Evolutionary conservation across 2,113 vertebrate species (phyloP), one percentile per base, ranked within the genome.

Genomic region (Cathartes aura): DNA sequence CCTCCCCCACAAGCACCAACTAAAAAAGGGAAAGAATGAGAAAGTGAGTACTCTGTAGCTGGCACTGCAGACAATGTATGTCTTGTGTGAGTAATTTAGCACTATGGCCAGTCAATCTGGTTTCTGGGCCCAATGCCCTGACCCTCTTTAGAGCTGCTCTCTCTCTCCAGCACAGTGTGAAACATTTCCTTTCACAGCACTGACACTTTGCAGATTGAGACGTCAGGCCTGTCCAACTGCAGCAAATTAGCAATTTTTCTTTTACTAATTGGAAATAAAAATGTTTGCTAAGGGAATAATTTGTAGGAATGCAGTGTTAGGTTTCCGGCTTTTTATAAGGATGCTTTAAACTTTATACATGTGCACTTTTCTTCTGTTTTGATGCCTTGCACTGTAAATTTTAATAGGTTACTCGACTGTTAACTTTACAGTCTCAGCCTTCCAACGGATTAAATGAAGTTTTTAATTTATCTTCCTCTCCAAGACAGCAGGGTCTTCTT

Each of bases 181-280:
- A 99, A 98, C 98, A 87, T 96, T 97, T 95, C 98, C 99, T 99
- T 99, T 99, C 99, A 99, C 94, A 93, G 98, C 91, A 90, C 98
- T 99, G 99, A 99, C 99, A 99, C 98, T 97, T 98, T 85, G 98
- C 99, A 99, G 99, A 99, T 99, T 99, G 99, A 99, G 99, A 99
- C 99, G 98, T 99, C 99, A 99, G 98, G 98, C 98, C 79, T 96
- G 98, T 98, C 97, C 98, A 98, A 98, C 99, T 98, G 98, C 98
- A 98, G 98, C 98, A 99, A 99, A 99, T 99, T 99, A 99, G 98
- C 98, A 98, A 99, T 99, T 99, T 99, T 99, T 99, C 99, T 99
- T 97, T 96, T 98, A 98, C 99, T 99, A 99, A 99, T 99, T 99
- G 98, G 98, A 99, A 99, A 99, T 99, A 98, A 97, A 99, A 99